phyloP scores from a whole-genome alignment of 1,140 invertebrate genomes.

The Proales similis region DNA sequence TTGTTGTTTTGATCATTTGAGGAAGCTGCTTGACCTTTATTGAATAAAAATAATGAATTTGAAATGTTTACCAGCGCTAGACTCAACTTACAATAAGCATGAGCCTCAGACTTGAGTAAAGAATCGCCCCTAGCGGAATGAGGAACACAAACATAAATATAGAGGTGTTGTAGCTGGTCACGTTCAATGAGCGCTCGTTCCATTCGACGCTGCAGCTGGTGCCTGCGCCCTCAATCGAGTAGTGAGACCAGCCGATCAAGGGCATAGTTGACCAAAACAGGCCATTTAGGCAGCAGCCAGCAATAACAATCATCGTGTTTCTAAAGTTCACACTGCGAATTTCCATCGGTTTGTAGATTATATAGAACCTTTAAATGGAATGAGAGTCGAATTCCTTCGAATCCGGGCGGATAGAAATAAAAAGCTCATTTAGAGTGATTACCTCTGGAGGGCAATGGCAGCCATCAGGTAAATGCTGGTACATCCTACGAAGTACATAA shows the following conservation, averaged over 20 bases:
- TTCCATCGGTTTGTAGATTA: conserved; percentile 8
- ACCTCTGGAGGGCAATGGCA: conserved; percentile 16
- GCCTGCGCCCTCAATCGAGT: conserved; percentile 23
- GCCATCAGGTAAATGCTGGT: conserved; percentile 17
- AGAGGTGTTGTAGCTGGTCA: conserved; percentile 20
- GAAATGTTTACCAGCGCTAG: no score
- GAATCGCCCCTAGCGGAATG: neutral
- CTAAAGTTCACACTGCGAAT: conserved; percentile 1
- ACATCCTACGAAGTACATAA: conserved; percentile 11
- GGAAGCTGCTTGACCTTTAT: conserved; percentile 1
- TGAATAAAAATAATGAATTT: no score
- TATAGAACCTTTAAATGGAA: conserved; percentile 13
- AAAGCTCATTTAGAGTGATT: no score
- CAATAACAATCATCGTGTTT: conserved; percentile 7
- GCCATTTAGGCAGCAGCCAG: neutral
- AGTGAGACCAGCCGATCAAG: conserved; percentile 19
- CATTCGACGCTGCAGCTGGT: conserved; percentile 31
- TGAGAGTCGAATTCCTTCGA: neutral
- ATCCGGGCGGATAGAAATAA: no score
- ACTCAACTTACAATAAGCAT: conserved; percentile 12
- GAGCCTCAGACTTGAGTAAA: neutral
- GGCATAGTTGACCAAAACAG: conserved; percentile 8
- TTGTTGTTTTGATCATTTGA: conserved; percentile 22
- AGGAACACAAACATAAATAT: conserved; percentile 21
- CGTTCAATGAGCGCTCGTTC: conserved; percentile 11